Evolutionary conservation across 2,888 invertebrate genomes (phyloP).

Genomic region (Bruchidius siliquastri): DNA sequence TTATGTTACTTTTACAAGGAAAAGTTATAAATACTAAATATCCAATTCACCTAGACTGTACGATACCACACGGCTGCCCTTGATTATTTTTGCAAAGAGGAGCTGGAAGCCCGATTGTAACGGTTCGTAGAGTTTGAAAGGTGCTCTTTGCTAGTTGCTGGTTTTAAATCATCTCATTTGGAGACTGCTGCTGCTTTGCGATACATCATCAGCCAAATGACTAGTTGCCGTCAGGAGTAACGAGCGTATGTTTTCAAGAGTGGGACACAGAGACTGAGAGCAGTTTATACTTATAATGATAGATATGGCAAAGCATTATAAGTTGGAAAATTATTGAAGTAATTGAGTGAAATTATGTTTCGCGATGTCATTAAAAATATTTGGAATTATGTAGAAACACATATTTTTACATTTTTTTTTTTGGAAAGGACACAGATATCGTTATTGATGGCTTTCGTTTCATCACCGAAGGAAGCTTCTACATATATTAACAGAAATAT

Average conservation of each 20-base stretch:
- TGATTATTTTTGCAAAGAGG: background rate
- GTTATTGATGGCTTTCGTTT: too few species aligned
- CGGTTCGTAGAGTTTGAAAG: background rate
- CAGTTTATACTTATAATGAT: background rate
- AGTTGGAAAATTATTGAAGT: background rate
- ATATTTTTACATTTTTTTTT: too few species aligned
- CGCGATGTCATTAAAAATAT: too few species aligned
- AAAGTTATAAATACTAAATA: too few species aligned
- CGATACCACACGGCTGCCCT: background rate
- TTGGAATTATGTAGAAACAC: too few species aligned
- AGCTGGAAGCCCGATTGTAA: background rate
- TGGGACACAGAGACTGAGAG: background rate
- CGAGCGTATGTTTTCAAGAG: background rate
- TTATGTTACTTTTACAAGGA: too few species aligned
- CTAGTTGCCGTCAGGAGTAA: background rate
- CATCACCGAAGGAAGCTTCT: too few species aligned
- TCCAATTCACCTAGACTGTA: background rate
- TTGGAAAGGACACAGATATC: too few species aligned
- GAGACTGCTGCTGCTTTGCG: background rate
- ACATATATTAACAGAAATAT: too few species aligned
- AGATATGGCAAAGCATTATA: background rate
- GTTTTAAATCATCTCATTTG: background rate
- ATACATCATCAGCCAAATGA: background rate
- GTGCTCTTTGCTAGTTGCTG: background rate
- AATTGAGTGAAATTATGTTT: background rate